These are phyloP conservation scores for Cardiocondyla obscurior DNA, from an alignment of 1,140 invertebrate species.

Conservation along the genomic window DNA sequence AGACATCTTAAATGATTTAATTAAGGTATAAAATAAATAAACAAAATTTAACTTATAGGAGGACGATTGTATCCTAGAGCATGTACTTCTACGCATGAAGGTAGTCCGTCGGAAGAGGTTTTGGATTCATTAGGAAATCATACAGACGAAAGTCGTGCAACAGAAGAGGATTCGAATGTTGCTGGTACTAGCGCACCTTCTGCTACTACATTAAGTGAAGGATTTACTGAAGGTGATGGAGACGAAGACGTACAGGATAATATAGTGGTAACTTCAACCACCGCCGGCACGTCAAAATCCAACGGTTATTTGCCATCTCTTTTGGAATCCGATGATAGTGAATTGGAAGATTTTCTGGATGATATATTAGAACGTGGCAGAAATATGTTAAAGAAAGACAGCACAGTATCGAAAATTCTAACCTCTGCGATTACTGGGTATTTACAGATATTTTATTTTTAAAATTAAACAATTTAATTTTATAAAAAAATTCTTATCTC, in stretches of 20 bases:
- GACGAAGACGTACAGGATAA: conserved; percentile 82
- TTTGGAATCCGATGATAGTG: conserved; percentile 89
- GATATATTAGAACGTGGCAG: conserved; percentile 87
- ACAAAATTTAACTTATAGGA: conserved; percentile 62
- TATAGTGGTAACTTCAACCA: conserved; percentile 69
- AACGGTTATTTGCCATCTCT: conserved; percentile 86
- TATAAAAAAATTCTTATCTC: too few species aligned
- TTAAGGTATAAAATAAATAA: not conserved
- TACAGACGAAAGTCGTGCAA: conserved; percentile 68
- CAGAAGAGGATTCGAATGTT: conserved; percentile 72
- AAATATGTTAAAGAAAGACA: conserved; percentile 82
- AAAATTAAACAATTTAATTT: not conserved
- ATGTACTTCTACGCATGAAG: conserved; percentile 68
- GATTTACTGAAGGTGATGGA: conserved; percentile 72
- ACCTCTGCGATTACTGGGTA: conserved; percentile 78
- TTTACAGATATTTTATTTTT: conserved; percentile 1
- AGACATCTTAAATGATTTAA: not conserved
- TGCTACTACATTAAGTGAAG: conserved; percentile 70
- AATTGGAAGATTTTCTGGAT: conserved; percentile 88
- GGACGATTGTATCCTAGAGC: conserved; percentile 78
- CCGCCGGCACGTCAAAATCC: conserved; percentile 78
- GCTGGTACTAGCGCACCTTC: conserved; percentile 75
- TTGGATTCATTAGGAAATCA: conserved; percentile 69
- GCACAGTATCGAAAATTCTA: conserved; percentile 76
- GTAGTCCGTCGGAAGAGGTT: conserved; percentile 72